Conservation (phyloP, 1,140 invertebrate genomes). For the Drosophila tristis region DNA sequence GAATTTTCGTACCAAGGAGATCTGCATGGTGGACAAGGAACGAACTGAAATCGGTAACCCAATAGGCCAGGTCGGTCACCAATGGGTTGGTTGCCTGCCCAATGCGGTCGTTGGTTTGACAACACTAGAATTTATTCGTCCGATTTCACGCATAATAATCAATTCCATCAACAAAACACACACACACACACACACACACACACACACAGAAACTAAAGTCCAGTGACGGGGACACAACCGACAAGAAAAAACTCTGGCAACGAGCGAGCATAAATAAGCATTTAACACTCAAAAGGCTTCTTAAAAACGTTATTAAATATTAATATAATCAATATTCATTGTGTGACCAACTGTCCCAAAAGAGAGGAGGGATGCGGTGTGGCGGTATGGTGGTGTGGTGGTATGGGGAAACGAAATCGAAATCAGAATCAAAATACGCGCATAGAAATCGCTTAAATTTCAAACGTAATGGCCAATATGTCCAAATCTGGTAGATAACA, state of each 20-base stretch:
- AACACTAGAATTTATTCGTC: conserved; percentile 53
- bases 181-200: conserved; percentile 1
- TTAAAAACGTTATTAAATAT: conserved; percentile 81
- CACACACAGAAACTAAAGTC: neutral
- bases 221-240: neutral
- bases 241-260: conserved; percentile 12
- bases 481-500: conserved; percentile 80
- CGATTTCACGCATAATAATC: conserved; percentile 51
- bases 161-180: conserved; percentile 26
- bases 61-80: too few relatives aligned
- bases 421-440: conserved; percentile 69
- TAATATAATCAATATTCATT: conserved; percentile 82
- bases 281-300: conserved; percentile 80
- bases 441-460: conserved; percentile 83
- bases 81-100: too few relatives aligned
- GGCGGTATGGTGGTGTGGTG: neutral
- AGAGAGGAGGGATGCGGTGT: neutral
- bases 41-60: too few relatives aligned
- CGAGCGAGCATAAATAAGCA: conserved; percentile 71
- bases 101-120: conserved; percentile 24
- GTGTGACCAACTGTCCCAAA: conserved; percentile 29
- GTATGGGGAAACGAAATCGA: conserved; percentile 52
- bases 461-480: conserved; percentile 81
- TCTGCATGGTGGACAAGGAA: neutral
- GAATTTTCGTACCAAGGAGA: conserved; percentile 15